Evolutionary conservation across 2,113 vertebrate species (phyloP).

Genomic region (Paedocypris sp.): DNA sequence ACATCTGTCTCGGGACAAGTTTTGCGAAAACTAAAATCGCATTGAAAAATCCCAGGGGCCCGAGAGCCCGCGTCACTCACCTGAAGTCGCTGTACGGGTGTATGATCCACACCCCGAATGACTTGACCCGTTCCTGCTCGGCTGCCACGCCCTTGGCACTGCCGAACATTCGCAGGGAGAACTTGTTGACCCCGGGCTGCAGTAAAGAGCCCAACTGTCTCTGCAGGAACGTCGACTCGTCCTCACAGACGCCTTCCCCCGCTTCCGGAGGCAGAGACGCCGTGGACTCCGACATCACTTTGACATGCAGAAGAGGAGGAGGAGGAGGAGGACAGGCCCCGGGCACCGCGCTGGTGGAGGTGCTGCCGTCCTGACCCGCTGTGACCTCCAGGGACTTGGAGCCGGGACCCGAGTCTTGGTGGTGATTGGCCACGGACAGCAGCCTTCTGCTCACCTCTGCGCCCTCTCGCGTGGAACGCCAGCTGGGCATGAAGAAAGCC

Average conservation of each 20-base stretch:
- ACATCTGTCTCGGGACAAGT: no score
- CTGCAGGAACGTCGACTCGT: slow-evolving; percentile 66
- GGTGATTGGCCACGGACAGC: slow-evolving; percentile 48
- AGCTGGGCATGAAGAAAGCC: slow-evolving; percentile 45
- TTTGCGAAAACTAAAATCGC: no score
- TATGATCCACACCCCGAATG: slow-evolving; percentile 94
- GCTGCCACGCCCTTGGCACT: slow-evolving; percentile 90
- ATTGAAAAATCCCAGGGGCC: background rate
- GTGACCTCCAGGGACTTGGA: slow-evolving; percentile 19
- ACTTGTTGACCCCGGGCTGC: slow-evolving; percentile 93
- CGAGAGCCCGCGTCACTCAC: slow-evolving; percentile 54
- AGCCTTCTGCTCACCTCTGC: slow-evolving; percentile 48
- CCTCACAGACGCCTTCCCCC: slow-evolving; percentile 15
- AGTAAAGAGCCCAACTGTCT: slow-evolving; percentile 77
- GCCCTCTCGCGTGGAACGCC: slow-evolving; percentile 43
- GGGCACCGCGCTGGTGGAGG: background rate
- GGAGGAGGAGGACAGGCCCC: slow-evolving; percentile 22
- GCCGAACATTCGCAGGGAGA: slow-evolving; percentile 91
- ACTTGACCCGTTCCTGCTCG: slow-evolving; percentile 88
- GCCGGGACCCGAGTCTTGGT: slow-evolving; percentile 42
- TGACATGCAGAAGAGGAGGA: slow-evolving; percentile 44
- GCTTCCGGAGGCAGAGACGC: background rate
- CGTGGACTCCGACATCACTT: background rate
- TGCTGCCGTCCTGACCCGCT: slow-evolving; percentile 23
- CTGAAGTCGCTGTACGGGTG: slow-evolving; percentile 98